phyloP scores from a whole-genome alignment of 2,113 vertebrate species.

The Excalfactoria chinensis region DNA sequence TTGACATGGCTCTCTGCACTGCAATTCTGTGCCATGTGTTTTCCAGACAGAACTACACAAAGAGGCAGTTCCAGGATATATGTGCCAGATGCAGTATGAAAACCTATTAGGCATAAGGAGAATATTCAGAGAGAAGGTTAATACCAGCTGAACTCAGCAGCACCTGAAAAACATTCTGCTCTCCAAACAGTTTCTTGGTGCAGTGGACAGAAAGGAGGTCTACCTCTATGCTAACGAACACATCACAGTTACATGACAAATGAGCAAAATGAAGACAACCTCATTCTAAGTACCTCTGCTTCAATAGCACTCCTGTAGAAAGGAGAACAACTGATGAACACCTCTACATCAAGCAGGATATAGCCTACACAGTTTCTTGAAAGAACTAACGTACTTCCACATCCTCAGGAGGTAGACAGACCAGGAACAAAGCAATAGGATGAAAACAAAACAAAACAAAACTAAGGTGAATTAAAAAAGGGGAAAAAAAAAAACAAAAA shows the following conservation, averaged over 20 bases:
- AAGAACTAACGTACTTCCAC: background rate
- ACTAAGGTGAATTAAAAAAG: background rate
- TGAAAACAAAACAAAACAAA: background rate
- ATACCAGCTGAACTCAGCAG: background rate
- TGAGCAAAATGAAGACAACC: background rate
- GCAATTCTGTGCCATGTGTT: background rate
- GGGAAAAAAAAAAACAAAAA: background rate
- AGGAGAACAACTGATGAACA: background rate
- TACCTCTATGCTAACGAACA: background rate
- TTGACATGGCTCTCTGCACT: fast-evolving
- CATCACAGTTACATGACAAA: fast-evolving
- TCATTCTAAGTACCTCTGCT: background rate
- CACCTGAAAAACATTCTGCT: background rate
- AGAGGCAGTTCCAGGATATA: background rate
- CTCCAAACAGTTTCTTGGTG: background rate
- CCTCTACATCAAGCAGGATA: background rate
- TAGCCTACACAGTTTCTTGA: background rate
- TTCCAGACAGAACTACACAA: background rate
- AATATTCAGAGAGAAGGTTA: background rate
- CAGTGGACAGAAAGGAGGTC: no score
- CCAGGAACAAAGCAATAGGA: background rate
- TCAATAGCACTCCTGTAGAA: background rate
- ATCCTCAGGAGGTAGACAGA: background rate
- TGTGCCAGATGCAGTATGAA: background rate
- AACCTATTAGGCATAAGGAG: background rate